These are phyloP conservation scores for Eubucco bourcierii DNA, from an alignment of 2,113 vertebrate genomes.

Conservation along the genomic window DNA sequence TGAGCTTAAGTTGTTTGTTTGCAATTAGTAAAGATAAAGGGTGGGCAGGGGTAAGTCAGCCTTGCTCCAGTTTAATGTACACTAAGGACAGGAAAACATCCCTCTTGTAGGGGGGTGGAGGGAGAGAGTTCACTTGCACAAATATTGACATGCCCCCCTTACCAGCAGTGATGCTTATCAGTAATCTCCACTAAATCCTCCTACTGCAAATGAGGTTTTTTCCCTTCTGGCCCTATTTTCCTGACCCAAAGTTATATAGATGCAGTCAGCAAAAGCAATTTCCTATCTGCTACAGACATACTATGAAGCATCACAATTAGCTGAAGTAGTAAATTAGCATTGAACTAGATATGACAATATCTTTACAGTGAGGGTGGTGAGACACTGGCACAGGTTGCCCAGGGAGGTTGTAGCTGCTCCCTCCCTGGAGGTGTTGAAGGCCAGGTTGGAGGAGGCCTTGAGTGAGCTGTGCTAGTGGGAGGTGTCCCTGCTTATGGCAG, in stretches of 20 bases:
- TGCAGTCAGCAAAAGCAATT: slow-evolving; percentile 15
- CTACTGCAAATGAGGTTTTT: background rate
- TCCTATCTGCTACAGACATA: background rate
- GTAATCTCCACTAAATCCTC: slow-evolving; percentile 36
- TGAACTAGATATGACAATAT: too few species aligned
- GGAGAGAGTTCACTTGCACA: background rate
- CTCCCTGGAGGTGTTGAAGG: too few species aligned
- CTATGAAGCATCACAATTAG: background rate
- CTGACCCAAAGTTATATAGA: background rate
- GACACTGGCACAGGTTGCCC: too few species aligned
- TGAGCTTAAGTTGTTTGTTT: background rate
- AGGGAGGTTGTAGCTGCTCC: too few species aligned
- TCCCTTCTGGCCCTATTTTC: slow-evolving; percentile 41
- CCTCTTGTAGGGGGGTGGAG: background rate
- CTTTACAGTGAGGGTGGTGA: too few species aligned
- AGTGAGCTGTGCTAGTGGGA: too few species aligned
- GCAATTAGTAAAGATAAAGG: background rate
- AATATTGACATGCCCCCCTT: background rate
- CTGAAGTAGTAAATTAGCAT: background rate
- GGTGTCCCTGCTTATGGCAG: too few species aligned
- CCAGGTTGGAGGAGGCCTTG: too few species aligned
- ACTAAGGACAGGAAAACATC: background rate
- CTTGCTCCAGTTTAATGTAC: background rate
- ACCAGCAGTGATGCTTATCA: background rate
- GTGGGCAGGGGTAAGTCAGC: background rate